Conservation (phyloP, 2,797 vertebrate genomes). For the Bradypus variegatus region DNA sequence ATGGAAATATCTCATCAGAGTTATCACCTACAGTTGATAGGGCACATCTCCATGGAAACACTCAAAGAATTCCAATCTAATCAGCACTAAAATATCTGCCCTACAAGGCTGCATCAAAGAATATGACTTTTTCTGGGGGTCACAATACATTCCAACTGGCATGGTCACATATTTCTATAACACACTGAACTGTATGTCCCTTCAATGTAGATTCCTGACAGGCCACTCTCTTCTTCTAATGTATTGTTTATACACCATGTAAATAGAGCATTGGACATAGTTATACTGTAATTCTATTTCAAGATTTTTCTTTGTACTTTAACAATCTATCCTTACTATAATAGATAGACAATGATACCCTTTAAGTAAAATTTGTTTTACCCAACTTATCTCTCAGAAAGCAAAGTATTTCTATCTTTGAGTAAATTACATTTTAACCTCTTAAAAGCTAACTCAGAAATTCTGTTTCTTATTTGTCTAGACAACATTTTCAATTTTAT, state of each 20-base stretch:
- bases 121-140: too few species aligned
- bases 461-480: background rate
- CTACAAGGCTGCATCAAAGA: too few species aligned
- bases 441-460: background rate
- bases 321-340: background rate
- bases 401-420: background rate
- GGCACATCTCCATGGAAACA: too few species aligned
- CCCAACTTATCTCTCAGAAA: background rate
- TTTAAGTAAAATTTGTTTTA: conserved; percentile 13
- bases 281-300: background rate
- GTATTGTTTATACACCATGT: background rate
- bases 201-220: background rate
- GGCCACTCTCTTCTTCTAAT: background rate
- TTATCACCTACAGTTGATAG: too few species aligned
- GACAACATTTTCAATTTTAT: background rate
- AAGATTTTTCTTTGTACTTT: conserved; percentile 17
- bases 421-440: background rate
- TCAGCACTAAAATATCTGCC: too few species aligned
- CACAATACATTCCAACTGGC: too few species aligned
- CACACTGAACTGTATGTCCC: background rate
- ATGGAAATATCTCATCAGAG: too few species aligned
- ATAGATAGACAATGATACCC: background rate
- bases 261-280: background rate
- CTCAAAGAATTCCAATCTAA: too few species aligned
- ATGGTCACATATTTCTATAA: background rate